Base-by-base conservation (phyloP, 2,113 vertebrate species). In the Phodopus roborovskii region DNA sequence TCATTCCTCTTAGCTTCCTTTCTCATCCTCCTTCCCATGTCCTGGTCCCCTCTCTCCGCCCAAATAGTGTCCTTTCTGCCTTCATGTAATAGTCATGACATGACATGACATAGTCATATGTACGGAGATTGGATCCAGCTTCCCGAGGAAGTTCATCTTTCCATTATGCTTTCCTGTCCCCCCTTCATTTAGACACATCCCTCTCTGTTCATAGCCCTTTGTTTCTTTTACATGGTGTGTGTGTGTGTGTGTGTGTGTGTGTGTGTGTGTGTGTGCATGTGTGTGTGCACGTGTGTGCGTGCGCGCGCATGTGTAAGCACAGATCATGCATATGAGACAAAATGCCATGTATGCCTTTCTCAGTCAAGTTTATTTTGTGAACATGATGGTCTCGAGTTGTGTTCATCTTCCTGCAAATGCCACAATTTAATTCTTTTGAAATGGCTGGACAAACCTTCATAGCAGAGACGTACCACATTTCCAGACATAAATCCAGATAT, bases 401-500 rank as follows among this genome's bases (percentile, higher is more conserved):
- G 42, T 22, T 66, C 8, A 22, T 66, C 17, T 33, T 45, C 42
- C 83, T 84, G 62, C 16, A 45, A 45, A 33, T 45, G 58, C 42
- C 82, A 84, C 45, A 28, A 64, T 84, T 64, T 30, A 39, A 33
- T 20, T 84, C 22, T 39, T 28, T 64, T 84, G 10, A 66, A 45
- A 24, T 58, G 33, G 13, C 33, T n/a, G 77, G 22, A 36, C 36
- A 56, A 56, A 50, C 22, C 9, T 36, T 20, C 10, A 56, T 81
- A 30, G 45, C 50, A 28, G 30, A 30, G 7, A 50, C 26, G 50
- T 77, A 50, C 74, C 28, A 30, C 3, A 8, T 16, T 56, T 97
- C 70, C 58, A 94, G 90, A 94, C 89, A 64, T 85, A 89, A 75
- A 70, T 86, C 66, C 85, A 81, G 42, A 48, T 19, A 89, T 12